A percentile compares a stretch with the other conserved stretches of the same genome.
Conservation (phyloP, 2,888 invertebrate genomes). For the Sthenelais limicola region DNA sequence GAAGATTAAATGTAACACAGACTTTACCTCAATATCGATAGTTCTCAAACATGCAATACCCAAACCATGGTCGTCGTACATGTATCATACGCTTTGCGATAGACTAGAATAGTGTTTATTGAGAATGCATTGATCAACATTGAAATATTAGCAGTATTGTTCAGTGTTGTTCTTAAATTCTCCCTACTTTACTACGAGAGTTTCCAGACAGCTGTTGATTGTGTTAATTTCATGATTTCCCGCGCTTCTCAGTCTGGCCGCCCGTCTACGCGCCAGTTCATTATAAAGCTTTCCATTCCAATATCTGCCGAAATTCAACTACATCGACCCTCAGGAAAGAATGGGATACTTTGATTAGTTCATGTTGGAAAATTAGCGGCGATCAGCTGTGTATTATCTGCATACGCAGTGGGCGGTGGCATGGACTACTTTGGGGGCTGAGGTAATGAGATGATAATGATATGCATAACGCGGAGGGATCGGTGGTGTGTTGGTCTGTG, state of each 20-base stretch:
- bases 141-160: too few species aligned
- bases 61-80: too few species aligned
- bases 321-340: not conserved
- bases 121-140: too few species aligned
- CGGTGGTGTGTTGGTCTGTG: not conserved
- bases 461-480: constrained; percentile 39
- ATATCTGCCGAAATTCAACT: not conserved
- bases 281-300: not conserved
- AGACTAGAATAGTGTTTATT: too few species aligned
- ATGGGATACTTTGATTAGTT: not conserved
- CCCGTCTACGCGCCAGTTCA: constrained; percentile 30
- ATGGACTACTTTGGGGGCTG: not conserved
- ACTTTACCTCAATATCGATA: too few species aligned
- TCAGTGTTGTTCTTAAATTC: constrained; percentile 54
- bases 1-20: too few species aligned
- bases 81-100: too few species aligned
- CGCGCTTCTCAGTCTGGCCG: constrained; percentile 66
- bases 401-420: not conserved
- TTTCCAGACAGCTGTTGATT: constrained; percentile 65
- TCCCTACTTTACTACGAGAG: constrained; percentile 58
- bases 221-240: constrained; percentile 66
- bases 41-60: too few species aligned
- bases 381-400: not conserved
- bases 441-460: not conserved
- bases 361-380: not conserved